Evolutionary conservation across 2,888 invertebrate species (phyloP).

Genomic region (Micoletzkya japonica): DNA sequence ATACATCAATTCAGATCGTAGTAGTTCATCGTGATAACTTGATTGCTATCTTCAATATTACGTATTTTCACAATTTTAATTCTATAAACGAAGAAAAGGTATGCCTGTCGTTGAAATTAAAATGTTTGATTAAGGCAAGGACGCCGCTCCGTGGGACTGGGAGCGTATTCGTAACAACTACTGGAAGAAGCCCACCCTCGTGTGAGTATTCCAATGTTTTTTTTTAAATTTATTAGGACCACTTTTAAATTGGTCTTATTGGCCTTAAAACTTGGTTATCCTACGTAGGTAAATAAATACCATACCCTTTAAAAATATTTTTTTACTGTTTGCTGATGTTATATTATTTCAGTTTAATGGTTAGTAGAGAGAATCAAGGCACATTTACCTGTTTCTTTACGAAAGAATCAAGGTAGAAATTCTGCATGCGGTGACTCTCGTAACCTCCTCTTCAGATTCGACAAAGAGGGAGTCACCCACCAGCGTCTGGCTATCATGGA

Average conservation of each 20-base stretch:
- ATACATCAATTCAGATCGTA: slow-evolving; percentile 1
- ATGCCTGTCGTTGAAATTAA: background rate
- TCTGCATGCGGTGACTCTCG: too few species aligned
- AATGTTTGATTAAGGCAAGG: slow-evolving; percentile 43
- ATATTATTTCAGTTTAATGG: too few species aligned
- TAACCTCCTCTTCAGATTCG: slow-evolving; percentile 40
- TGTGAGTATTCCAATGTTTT: slow-evolving; percentile 27
- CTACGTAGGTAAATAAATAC: too few species aligned
- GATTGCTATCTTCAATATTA: background rate
- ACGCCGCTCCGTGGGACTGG: slow-evolving; percentile 60
- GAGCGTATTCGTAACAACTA: slow-evolving; percentile 57
- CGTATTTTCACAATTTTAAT: background rate
- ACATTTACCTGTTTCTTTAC: too few species aligned
- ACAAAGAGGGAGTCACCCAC: slow-evolving; percentile 52
- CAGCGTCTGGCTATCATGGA: slow-evolving; percentile 58
- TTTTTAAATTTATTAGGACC: background rate
- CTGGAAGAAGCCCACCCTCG: slow-evolving; percentile 54
- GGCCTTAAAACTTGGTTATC: too few species aligned
- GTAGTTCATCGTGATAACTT: background rate
- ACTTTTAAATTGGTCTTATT: too few species aligned
- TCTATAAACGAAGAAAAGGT: background rate
- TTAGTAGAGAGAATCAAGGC: too few species aligned
- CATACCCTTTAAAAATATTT: too few species aligned
- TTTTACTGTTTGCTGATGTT: too few species aligned
- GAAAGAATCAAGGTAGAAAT: too few species aligned